phyloP scores from a whole-genome alignment of 2,797 vertebrate genomes.

The Garrulus glandarius region DNA sequence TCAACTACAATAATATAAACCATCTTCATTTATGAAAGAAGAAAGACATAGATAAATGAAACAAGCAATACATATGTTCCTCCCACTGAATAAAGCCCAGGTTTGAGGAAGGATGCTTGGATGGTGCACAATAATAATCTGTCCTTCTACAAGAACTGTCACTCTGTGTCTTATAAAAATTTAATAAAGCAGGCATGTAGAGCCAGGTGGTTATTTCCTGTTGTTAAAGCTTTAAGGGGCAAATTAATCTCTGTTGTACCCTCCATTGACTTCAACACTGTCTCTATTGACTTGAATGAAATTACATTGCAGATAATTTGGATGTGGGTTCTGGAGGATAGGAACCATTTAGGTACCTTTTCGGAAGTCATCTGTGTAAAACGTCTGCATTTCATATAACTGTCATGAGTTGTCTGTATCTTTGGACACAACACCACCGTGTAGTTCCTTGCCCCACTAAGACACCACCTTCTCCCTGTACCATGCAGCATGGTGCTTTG shows the following conservation, averaged over 20 bases:
- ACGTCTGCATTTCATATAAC: not conserved
- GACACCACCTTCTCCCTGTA: not conserved
- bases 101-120: not conserved
- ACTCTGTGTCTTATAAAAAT: conserved; percentile 24
- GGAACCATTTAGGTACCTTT: not conserved
- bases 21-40: not conserved
- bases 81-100: not conserved
- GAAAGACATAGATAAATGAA: not conserved
- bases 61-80: not conserved
- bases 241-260: conserved; percentile 21
- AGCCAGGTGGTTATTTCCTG: conserved; percentile 37
- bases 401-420: not conserved
- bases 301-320: not conserved
- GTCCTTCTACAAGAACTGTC: not conserved
- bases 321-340: not conserved
- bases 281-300: not conserved
- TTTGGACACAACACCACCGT: not conserved
- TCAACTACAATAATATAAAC: not conserved
- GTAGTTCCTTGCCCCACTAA: not conserved
- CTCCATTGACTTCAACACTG: not conserved
- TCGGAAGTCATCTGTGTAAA: not conserved
- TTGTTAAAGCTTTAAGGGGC: conserved; percentile 19
- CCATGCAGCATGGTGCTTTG: fast-evolving
- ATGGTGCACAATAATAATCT: not conserved
- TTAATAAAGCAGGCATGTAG: not conserved